These are phyloP conservation scores for Agrochola macilenta DNA, from an alignment of 2,888 invertebrate species.

Conservation along the genomic window DNA sequence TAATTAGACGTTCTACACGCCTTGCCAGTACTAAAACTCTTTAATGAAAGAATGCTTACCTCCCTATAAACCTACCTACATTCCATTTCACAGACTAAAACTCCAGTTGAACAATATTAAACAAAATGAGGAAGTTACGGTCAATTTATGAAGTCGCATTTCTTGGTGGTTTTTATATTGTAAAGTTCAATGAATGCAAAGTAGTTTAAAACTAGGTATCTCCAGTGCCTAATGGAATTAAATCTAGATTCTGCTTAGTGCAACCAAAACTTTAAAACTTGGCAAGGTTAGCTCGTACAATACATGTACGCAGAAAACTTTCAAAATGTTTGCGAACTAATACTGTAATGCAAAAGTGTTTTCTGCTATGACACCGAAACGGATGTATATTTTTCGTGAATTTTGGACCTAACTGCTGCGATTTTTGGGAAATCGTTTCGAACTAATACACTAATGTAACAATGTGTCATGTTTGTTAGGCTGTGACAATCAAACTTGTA, in stretches of 20 bases:
- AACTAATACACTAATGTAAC: slow-evolving; percentile 4
- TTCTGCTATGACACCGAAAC: background rate
- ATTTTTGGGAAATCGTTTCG: slow-evolving; percentile 8
- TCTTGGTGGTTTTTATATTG: slow-evolving; percentile 77
- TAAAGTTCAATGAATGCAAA: slow-evolving; percentile 78
- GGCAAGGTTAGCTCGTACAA: slow-evolving; percentile 35
- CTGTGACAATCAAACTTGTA: background rate
- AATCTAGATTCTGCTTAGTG: slow-evolving; percentile 70
- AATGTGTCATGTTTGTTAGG: background rate
- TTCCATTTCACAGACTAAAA: slow-evolving; percentile 18
- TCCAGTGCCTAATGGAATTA: slow-evolving; percentile 79
- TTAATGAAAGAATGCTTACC: slow-evolving; percentile 52
- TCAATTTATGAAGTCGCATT: slow-evolving; percentile 76
- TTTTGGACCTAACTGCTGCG: background rate
- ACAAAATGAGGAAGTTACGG: slow-evolving; percentile 68
- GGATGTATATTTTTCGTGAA: background rate
- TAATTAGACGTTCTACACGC: slow-evolving; percentile 44
- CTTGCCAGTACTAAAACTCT: slow-evolving; percentile 42
- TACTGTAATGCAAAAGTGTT: slow-evolving; percentile 39
- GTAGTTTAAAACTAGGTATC: slow-evolving; percentile 78
- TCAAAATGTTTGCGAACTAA: slow-evolving; percentile 33
- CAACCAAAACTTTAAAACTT: slow-evolving; percentile 57
- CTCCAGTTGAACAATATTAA: slow-evolving; percentile 59
- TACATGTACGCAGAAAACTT: slow-evolving; percentile 18
- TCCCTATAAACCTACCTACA: slow-evolving; percentile 12